These are phyloP conservation scores for Pantelozetes paolii DNA, from an alignment of 2,888 invertebrate genomes.

Conservation along the genomic window DNA sequence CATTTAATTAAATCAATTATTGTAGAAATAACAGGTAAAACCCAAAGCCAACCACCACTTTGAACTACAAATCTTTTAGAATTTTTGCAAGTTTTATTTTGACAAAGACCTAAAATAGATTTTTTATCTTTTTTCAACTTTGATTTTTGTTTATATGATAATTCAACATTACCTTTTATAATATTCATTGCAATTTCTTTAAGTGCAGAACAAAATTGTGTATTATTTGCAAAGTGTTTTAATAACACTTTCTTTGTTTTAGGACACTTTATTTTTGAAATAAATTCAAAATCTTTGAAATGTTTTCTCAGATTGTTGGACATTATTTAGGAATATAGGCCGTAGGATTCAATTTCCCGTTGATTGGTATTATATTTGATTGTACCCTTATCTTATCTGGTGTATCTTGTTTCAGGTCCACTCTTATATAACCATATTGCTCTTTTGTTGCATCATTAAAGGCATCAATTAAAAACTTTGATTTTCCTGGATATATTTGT, in stretches of 20 bases:
- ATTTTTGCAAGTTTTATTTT: not conserved
- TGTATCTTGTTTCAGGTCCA: conserved; percentile 30
- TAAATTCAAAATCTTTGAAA: not conserved
- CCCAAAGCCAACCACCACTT: conserved; percentile 26
- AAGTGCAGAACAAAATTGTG: not conserved
- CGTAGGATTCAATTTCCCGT: not conserved
- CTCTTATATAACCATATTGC: conserved; percentile 17
- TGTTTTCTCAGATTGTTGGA: not conserved
- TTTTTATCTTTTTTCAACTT: not conserved
- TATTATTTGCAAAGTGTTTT: not conserved
- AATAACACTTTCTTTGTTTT: not conserved
- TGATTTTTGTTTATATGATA: not conserved
- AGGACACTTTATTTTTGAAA: not conserved
- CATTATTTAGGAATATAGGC: not conserved
- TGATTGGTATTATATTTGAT: conserved; percentile 23
- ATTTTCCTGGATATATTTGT: conserved; percentile 35
- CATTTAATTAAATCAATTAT: not conserved
- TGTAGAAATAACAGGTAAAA: not conserved
- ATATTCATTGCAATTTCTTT: not conserved
- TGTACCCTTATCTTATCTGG: conserved; percentile 28
- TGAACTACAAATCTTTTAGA: conserved; percentile 2
- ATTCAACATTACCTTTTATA: not conserved
- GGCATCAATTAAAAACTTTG: conserved; percentile 32
- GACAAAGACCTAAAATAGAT: not conserved
- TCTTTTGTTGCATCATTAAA: conserved; percentile 39